phyloP scores from a whole-genome alignment of 2,113 vertebrate genomes.

The Serranochromis macrocephalus region DNA sequence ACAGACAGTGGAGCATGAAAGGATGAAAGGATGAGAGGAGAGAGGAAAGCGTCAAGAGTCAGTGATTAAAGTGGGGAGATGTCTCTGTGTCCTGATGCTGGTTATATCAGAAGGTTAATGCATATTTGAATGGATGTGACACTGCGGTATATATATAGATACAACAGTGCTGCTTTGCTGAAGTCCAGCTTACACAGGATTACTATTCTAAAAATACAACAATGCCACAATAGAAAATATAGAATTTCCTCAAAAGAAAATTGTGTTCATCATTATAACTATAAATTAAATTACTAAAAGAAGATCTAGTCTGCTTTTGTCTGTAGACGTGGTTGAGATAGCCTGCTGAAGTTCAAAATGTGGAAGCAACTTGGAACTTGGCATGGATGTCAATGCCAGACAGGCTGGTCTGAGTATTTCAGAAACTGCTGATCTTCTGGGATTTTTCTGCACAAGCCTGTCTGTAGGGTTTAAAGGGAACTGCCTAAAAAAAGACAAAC shows the following conservation, averaged over 20 bases:
- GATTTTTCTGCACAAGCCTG: neutral
- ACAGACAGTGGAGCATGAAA: neutral
- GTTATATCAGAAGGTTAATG: neutral
- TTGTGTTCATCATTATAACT: neutral
- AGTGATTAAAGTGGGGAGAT: neutral
- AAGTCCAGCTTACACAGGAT: neutral
- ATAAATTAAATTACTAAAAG: accelerated
- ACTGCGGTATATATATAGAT: neutral
- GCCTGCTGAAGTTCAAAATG: neutral
- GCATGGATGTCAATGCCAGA: neutral
- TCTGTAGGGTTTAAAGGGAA: accelerated
- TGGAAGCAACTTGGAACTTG: neutral
- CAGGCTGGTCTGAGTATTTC: neutral
- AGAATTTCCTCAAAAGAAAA: neutral
- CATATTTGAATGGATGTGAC: neutral
- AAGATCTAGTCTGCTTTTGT: neutral
- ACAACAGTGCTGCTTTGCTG: neutral
- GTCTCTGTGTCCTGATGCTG: neutral
- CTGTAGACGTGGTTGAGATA: neutral
- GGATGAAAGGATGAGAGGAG: neutral
- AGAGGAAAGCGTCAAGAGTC: neutral
- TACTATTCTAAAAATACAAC: neutral
- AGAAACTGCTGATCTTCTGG: neutral
- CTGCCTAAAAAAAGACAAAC: neutral
- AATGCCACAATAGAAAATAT: neutral